These are phyloP conservation scores for Synodontis membranacea DNA, from an alignment of 2,113 vertebrate genomes.

Conservation along the genomic window DNA sequence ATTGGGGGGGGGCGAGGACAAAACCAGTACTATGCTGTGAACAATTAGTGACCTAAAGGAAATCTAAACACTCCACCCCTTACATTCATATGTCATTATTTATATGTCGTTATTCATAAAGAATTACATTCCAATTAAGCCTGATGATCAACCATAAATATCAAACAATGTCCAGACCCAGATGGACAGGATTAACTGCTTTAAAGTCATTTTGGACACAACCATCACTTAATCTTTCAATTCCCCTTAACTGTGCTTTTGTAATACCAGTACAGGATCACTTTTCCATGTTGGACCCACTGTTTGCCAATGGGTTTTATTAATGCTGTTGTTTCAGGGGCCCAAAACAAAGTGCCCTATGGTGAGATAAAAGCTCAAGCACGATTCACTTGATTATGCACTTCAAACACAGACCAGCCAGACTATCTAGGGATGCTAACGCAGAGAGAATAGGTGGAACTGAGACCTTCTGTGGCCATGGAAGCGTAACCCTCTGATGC, in stretches of 20 bases:
- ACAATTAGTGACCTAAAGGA: constrained; percentile 69
- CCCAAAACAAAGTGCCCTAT: constrained; percentile 72
- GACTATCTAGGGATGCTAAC: constrained; percentile 58
- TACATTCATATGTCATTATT: constrained; percentile 65
- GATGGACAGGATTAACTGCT: constrained; percentile 85
- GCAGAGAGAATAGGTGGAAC: constrained; percentile 49
- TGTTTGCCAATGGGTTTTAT: constrained; percentile 79
- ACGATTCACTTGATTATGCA: constrained; percentile 66
- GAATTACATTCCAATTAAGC: constrained; percentile 76
- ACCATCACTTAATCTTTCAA: constrained; percentile 85
- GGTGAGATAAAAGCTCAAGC: constrained; percentile 73
- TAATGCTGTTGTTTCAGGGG: constrained; percentile 75
- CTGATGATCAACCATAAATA: constrained; percentile 83
- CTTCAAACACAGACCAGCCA: constrained; percentile 39
- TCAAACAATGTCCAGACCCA: constrained; percentile 77
- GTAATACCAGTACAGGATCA: constrained; percentile 78
- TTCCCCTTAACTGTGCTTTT: constrained; percentile 74
- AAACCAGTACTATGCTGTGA: constrained; percentile 61
- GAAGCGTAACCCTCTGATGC: constrained; percentile 64
- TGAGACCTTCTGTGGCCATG: constrained; percentile 57
- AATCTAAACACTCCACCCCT: constrained; percentile 73
- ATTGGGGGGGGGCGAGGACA: constrained; percentile 16
- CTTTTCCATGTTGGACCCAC: constrained; percentile 80
- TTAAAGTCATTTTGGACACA: constrained; percentile 86
- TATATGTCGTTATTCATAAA: too few species aligned